These are phyloP conservation scores for Nycticorax nycticorax DNA, from an alignment of 2,113 vertebrate species.

Conservation along the genomic window DNA sequence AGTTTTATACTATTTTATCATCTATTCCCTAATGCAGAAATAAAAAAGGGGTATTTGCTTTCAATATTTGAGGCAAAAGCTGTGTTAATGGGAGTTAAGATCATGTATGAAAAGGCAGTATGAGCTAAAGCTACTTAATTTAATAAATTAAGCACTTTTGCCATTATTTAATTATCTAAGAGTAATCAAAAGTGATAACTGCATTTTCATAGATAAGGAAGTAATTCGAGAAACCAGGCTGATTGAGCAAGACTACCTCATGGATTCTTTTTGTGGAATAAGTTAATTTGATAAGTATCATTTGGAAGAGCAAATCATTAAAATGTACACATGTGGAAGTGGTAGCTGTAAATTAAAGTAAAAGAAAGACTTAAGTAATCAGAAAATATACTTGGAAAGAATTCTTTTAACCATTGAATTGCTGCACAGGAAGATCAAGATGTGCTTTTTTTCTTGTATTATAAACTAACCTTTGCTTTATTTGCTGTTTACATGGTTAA, in stretches of 20 bases:
- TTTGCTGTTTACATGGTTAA: neutral
- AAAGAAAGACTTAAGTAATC: neutral
- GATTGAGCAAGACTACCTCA: neutral
- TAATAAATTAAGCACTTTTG: neutral
- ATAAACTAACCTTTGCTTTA: neutral
- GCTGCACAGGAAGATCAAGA: neutral
- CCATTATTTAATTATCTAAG: slow-evolving; percentile 29
- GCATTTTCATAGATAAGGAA: slow-evolving; percentile 1
- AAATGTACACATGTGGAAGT: neutral
- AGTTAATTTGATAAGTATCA: neutral
- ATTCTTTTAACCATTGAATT: neutral
- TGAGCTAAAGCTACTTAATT: neutral
- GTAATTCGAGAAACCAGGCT: neutral
- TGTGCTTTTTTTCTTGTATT: neutral
- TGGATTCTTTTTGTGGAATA: slow-evolving; percentile 18
- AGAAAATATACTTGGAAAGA: neutral
- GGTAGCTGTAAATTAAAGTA: neutral
- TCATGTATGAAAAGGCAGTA: neutral
- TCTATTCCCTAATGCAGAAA: neutral
- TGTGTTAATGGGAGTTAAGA: neutral
- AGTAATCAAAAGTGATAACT: slow-evolving; percentile 21
- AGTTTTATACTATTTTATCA: neutral
- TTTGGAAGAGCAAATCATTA: neutral
- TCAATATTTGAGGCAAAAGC: neutral
- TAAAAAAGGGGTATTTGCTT: neutral